Evolutionary conservation across 64 coral and sea anemone species (phyloP).

Genomic region (Platygyra sinensis): DNA sequence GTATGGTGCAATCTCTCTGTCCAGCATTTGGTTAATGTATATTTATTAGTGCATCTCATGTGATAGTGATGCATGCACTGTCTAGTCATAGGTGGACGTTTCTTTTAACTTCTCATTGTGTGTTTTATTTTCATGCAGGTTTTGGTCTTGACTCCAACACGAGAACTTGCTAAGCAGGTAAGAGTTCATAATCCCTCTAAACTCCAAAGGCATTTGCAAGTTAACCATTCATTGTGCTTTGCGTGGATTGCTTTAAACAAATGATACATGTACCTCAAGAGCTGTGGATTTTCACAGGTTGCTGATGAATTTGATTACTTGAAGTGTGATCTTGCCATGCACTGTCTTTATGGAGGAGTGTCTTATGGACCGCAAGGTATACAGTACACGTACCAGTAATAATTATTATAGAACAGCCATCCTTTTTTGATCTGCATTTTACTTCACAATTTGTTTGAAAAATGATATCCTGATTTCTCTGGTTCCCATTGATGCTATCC

Average conservation of each 20-base stretch:
- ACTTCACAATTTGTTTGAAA: no score
- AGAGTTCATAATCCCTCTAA: not conserved
- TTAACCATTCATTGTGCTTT: no score
- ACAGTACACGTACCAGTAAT: no score
- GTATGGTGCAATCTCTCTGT: no score
- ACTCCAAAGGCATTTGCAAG: not conserved
- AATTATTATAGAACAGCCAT: no score
- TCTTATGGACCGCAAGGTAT: constrained; percentile 90
- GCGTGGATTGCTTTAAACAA: not conserved
- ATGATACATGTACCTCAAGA: not conserved
- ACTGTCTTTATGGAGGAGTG: constrained; percentile 96
- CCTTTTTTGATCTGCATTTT: no score
- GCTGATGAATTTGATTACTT: constrained; percentile 82
- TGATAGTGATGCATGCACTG: no score
- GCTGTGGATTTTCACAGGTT: constrained; percentile 17
- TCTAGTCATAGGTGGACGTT: no score
- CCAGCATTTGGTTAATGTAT: no score
- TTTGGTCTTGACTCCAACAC: constrained; percentile 88
- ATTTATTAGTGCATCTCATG: no score
- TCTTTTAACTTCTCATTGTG: not conserved
- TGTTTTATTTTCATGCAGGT: constrained; percentile 45
- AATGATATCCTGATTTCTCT: no score
- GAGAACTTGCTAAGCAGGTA: constrained; percentile 96
- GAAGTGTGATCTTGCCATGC: constrained; percentile 59
- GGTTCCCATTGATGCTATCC: no score